Base-by-base conservation (phyloP, 1,140 invertebrate species). In the Papilio xuthus region DNA sequence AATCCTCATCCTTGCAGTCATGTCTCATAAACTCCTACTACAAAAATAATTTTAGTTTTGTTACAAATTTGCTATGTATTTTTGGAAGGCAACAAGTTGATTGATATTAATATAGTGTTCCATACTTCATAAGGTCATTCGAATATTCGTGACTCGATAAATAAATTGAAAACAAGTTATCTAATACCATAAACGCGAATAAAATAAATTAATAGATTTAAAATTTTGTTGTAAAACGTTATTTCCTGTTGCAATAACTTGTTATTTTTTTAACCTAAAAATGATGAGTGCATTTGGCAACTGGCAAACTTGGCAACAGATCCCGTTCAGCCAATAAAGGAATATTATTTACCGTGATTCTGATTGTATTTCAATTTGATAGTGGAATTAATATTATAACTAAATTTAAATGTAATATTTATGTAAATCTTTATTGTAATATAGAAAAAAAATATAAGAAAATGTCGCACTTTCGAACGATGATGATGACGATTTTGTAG, bases 281-380 rank as follows among this genome's bases (percentile, higher is more conserved):
- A 67, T 67, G 60, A 67, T 67, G 60, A 67, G 60, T 67, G 26
- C 26, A 67, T 67, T 67, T 67, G 60, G 60, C 60, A 67, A 67
- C 60, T 67, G 15, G 60, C 26, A 67, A 67, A 67, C 60, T 67
- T 67, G 60, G 60, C 60, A 67, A 67, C 26, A 18, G 10, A 67
- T 67, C 26, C 60, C 26, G 10, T 26, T 28, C 26, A 6, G 26
- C 60, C 60, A 67, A 67, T 67, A 67, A 67, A 67, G 13, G 26
- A 67, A 28, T 67, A 67, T 67, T 67, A 67, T 67, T 28, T 28
- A 67, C 60, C 28, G 28, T 67, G 4, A 67, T 67, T 32, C 26
- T 67, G 60, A 67, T 67, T 67, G 60, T 28, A 67, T 67, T 67
- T 67, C 23, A 67, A 28, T 67, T 13, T 67, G 26, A 67, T 67